phyloP scores from a whole-genome alignment of 2,113 vertebrate genomes.

The Macaca mulatta region DNA sequence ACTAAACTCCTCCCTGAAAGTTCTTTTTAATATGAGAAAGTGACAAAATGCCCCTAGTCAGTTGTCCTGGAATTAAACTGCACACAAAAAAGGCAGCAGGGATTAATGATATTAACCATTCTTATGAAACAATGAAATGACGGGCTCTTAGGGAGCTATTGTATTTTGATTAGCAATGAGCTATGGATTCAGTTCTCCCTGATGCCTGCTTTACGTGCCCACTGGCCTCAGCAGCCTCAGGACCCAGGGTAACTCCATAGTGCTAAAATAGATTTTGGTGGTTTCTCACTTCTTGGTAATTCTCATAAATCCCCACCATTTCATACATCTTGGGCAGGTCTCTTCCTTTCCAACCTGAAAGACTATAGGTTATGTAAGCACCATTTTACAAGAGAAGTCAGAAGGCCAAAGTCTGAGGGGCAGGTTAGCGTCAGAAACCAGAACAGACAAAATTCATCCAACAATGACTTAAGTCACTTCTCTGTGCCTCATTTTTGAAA shows the following conservation, averaged over 20 bases:
- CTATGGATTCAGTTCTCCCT: not conserved
- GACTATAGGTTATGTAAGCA: not conserved
- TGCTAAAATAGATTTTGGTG: not conserved
- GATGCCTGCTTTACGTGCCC: accelerated
- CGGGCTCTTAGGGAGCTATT: no score
- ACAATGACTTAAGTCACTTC: not conserved
- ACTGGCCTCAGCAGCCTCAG: not conserved
- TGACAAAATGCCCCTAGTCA: not conserved
- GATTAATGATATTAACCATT: not conserved
- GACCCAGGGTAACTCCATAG: not conserved
- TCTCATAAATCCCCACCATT: not conserved
- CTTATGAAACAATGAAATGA: not conserved
- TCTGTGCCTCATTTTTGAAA: not conserved
- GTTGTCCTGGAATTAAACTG: not conserved
- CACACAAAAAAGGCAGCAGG: not conserved
- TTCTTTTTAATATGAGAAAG: not conserved
- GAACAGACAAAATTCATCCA: not conserved
- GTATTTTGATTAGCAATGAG: not conserved
- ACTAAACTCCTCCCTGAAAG: not conserved
- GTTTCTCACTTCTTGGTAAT: not conserved
- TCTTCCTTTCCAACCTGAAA: not conserved
- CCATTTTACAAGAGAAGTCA: not conserved
- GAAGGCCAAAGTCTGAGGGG: not conserved
- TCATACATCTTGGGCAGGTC: not conserved
- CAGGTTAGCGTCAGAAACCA: not conserved